Conservation (phyloP, 2,797 vertebrate genomes). For the Echiichthys vipera region DNA sequence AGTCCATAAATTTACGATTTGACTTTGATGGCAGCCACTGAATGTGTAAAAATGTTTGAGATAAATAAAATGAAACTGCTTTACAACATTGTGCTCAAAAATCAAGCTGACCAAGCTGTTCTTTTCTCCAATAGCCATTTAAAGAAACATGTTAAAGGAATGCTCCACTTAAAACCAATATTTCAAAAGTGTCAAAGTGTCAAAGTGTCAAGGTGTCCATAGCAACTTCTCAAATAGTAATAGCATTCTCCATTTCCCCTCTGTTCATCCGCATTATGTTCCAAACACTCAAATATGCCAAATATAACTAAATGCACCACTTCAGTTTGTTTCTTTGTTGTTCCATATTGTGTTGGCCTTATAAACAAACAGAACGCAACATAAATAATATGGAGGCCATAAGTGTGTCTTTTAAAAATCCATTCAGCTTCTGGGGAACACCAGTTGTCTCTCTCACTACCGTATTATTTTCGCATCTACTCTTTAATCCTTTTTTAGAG, state of each 20-base stretch:
- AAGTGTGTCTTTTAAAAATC: neutral
- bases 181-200: neutral
- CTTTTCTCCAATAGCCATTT: neutral
- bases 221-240: neutral
- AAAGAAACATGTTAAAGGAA: neutral
- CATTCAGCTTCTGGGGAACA: conserved; percentile 22
- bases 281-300: neutral
- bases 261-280: neutral
- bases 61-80: too few relatives aligned
- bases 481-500: conserved; percentile 32
- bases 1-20: neutral
- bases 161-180: neutral
- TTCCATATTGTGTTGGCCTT: too few relatives aligned
- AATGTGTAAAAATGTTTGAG: too few relatives aligned
- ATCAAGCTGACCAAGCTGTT: neutral
- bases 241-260: neutral
- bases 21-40: neutral
- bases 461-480: conserved; percentile 37
- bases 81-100: neutral
- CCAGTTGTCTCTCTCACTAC: neutral
- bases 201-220: neutral
- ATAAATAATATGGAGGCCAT: neutral
- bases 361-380: too few relatives aligned
- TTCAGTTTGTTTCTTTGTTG: neutral
- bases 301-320: neutral